Evolutionary conservation across 2,888 invertebrate species (phyloP).

Genomic region (Prosopocoilus inquinatus): DNA sequence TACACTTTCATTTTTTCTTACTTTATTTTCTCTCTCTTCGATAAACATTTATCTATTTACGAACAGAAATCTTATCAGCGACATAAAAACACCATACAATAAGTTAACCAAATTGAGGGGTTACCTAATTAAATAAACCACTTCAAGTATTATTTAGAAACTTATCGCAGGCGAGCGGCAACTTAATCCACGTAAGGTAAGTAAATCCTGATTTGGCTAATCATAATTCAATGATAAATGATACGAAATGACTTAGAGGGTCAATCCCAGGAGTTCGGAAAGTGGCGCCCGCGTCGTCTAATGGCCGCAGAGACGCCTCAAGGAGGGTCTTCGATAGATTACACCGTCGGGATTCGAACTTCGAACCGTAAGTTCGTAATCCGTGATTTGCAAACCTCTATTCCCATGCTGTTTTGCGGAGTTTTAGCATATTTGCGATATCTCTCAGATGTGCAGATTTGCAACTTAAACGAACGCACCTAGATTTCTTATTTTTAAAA

Average conservation of each 20-base stretch:
- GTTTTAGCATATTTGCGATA: constrained; percentile 15
- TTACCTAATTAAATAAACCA: too few species aligned
- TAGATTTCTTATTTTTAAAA: too few species aligned
- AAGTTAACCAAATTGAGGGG: too few species aligned
- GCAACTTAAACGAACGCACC: too few species aligned
- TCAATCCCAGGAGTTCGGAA: constrained; percentile 41
- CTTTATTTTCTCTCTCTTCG: too few species aligned
- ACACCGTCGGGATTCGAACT: constrained; percentile 49
- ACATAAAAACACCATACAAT: too few species aligned
- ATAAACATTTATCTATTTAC: too few species aligned
- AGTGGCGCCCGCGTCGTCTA: constrained; percentile 35
- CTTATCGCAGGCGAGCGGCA: background rate
- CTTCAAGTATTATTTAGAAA: too few species aligned
- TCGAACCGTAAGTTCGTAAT: constrained; percentile 47
- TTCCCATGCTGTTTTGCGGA: constrained; percentile 14
- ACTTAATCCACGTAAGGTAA: constrained; percentile 17
- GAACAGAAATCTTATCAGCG: too few species aligned
- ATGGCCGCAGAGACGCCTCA: constrained; percentile 46
- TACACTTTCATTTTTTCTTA: too few species aligned
- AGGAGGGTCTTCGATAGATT: constrained; percentile 47
- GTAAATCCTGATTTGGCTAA: constrained; percentile 41
- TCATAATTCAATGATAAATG: constrained; percentile 47
- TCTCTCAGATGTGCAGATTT: background rate
- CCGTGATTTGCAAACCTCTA: constrained; percentile 46
- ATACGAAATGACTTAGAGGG: constrained; percentile 41